Conservation (phyloP, 2,888 invertebrate species). For the Lissonota sp. region DNA sequence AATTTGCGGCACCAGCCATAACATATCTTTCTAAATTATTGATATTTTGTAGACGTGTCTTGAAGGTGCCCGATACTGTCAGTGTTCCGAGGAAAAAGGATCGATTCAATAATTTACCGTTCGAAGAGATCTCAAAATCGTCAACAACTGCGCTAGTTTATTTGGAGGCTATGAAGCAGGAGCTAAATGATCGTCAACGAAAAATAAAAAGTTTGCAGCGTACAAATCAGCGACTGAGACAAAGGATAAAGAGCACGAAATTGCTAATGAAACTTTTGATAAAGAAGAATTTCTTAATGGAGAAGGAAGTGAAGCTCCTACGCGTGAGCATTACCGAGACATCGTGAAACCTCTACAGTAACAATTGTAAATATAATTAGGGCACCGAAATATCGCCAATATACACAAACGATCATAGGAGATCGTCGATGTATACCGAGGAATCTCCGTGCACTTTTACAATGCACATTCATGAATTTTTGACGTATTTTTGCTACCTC, state of each 20-base stretch:
- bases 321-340: not conserved
- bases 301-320: not conserved
- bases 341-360: not conserved
- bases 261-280: not conserved
- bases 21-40: not conserved
- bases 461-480: not conserved
- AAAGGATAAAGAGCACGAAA: not conserved
- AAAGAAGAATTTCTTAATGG: not conserved
- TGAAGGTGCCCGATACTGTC: not conserved
- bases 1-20: not conserved
- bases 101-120: not conserved
- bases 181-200: conserved; percentile 1
- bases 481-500: not conserved
- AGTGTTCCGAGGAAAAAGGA: not conserved
- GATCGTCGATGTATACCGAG: not conserved
- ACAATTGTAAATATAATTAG: not conserved
- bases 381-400: not conserved
- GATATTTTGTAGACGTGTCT: not conserved
- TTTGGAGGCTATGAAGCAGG: not conserved
- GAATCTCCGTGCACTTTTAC: not conserved
- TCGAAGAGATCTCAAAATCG: not conserved
- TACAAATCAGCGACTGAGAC: not conserved
- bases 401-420: not conserved
- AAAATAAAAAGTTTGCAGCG: not conserved
- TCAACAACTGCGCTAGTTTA: not conserved